phyloP scores from a whole-genome alignment of 2,888 invertebrate genomes.

The Philhelius pedissequus region DNA sequence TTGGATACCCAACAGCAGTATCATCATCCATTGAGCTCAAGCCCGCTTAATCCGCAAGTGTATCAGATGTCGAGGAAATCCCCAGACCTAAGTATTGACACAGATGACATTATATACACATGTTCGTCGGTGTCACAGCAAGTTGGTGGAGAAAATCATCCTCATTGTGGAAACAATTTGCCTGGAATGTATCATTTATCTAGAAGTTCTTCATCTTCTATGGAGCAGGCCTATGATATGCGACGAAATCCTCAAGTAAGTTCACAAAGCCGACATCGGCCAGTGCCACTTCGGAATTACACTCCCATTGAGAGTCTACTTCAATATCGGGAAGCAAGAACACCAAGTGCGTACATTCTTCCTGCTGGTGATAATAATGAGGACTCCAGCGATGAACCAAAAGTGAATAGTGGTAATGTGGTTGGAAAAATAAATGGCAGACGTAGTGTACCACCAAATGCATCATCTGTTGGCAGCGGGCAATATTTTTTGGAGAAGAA shows the following conservation, averaged over 20 bases:
- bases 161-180: slow-evolving; percentile 51
- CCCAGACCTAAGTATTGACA: slow-evolving; percentile 76
- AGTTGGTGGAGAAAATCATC: slow-evolving; percentile 62
- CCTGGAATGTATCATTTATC: slow-evolving; percentile 73
- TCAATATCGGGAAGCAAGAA: slow-evolving; percentile 72
- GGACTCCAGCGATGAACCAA: slow-evolving; percentile 74
- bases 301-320: slow-evolving; percentile 76
- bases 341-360: slow-evolving; percentile 72
- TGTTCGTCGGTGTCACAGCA: slow-evolving; percentile 74
- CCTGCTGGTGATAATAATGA: slow-evolving; percentile 75
- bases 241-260: slow-evolving; percentile 60
- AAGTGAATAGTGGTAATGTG: slow-evolving; percentile 60
- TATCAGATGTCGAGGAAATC: slow-evolving; percentile 79
- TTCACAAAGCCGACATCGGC: slow-evolving; percentile 52
- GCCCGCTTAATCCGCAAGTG: slow-evolving; percentile 79
- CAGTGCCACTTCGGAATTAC: slow-evolving; percentile 73
- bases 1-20: slow-evolving; percentile 77
- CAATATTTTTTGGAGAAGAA: slow-evolving; percentile 78
- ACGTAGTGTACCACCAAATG: slow-evolving; percentile 75
- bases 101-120: slow-evolving; percentile 74
- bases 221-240: slow-evolving; percentile 70
- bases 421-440: slow-evolving; percentile 73
- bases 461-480: slow-evolving; percentile 70
- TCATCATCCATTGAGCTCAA: slow-evolving; percentile 79
- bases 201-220: slow-evolving; percentile 74